Evolutionary conservation across 2,113 vertebrate genomes (phyloP), one percentile per base, ranked within the genome.

Genomic region (Phrynocephalus versicolor): DNA sequence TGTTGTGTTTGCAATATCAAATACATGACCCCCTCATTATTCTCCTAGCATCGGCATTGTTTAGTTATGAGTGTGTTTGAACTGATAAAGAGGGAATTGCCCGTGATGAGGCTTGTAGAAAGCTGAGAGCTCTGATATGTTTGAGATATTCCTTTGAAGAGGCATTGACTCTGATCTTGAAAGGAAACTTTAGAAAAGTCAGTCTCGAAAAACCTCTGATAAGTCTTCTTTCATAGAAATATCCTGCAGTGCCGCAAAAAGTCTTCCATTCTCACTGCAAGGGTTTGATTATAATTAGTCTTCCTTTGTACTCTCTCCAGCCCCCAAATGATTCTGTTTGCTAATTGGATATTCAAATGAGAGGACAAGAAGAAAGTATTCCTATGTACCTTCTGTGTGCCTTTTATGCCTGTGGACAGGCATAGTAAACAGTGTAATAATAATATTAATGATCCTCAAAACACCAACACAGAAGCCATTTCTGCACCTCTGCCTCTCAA

Each of bases 311-410:
- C 79, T 78, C 62, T 33, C 23, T 57, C 27, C 71, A 86, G 45
- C 45, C 83, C 87, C 67, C 88, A 83, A 93, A 65, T 86, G 83
- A 86, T 90, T 93, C 89, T 71, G 41, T 89, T 90, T 45, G 86
- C 86, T 85, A 92, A 87, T 73, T 87, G 92, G 58, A 55, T 88
- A 88, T 87, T 93, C 91, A 89, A 93, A 87, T 83, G 74, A 76
- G 6, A 81, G 25, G 74, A 90, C 89, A 45, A 87, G 90, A 93
- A 93, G 91, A 51, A 75, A 88, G 69, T 72, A 51, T 81, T 18
- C 7, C 82, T 57, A 82, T 89, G 57, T 67, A 80, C 19, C 74
- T 87, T 27, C 5, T 12, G 39, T 64, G 30, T 72, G 58, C 35
- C 5, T 51, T 51, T 16, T 71, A 71, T 33, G 21, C 76, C 86